Evolutionary conservation across 1,140 invertebrate species (phyloP), one percentile per base, ranked within the genome.

Genomic region (Globodera rostochiensis): DNA sequence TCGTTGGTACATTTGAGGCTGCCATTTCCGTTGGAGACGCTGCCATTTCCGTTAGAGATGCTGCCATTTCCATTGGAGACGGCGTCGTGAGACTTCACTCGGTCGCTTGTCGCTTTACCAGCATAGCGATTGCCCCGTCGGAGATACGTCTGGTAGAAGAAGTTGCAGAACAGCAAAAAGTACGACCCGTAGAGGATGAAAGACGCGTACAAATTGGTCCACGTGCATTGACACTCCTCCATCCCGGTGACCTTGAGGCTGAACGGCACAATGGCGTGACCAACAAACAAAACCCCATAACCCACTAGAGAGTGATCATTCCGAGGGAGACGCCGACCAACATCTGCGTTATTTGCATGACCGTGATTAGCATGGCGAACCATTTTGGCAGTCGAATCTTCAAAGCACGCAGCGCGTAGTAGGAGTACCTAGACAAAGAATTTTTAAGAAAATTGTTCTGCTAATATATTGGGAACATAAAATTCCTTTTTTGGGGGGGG

Each of bases 271-370:
- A 64, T 67, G 46, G 19, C 7, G 36, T 64, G 67, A 21, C 47
- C 36, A 70, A 36, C 15, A 36, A 19, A 64, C 57, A 64, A 60
- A 64, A 9, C n/a, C 36, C 13, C 21, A 36, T 69, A 78, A 78
- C 46, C 21, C 9, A 78, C 77, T 49, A 64, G 15, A 78, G 66
- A 9, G 64, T 94, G 92, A 93, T 95, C 69, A 96, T 91, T 90
- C 97, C 98, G 85, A 98, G 94, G 25, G 92, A 92, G 90, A 95
- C 95, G 0, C 97, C 97, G 81, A 96, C 92, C 25, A 98, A 92
- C 97, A 99, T 99, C 91, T 99, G 97, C 1, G 93, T 91, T 19
- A 98, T 92, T 90, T 99, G 97, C 74, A 96, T 91, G 19, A 93
- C 92, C 4, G 97, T 99, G 85, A 99, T 97, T 77, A 94, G 90